phyloP scores from a whole-genome alignment of 1,140 invertebrate species.

The Brachystomella parvula region DNA sequence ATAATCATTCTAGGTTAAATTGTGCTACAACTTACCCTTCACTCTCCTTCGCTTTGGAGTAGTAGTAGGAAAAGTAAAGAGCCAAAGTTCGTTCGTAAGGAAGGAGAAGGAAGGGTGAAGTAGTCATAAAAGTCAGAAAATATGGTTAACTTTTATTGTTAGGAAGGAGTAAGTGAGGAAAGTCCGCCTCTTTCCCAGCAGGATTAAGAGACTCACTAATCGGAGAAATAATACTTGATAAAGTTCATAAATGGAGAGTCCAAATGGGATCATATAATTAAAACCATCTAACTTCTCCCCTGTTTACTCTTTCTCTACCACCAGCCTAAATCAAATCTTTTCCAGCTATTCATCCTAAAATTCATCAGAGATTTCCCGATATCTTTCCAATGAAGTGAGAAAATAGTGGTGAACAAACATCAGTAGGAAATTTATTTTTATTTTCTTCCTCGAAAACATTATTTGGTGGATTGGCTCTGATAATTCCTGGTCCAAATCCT shows the following conservation, averaged over 20 bases:
- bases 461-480: neutral
- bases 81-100: neutral
- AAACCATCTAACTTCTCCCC: neutral
- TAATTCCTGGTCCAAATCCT: too few relatives aligned
- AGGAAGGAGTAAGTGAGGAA: neutral
- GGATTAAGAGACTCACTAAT: constrained; percentile 8
- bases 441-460: neutral
- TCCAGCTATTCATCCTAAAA: neutral
- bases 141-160: neutral
- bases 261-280: constrained; percentile 7
- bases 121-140: neutral
- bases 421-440: neutral
- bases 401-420: neutral
- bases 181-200: neutral
- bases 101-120: neutral
- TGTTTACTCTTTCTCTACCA: neutral
- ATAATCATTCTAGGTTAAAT: too few relatives aligned
- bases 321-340: neutral
- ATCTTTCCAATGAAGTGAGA: neutral
- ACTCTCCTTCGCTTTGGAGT: neutral
- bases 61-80: neutral
- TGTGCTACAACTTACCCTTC: neutral
- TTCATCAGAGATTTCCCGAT: neutral
- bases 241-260: neutral
- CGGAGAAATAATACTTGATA: constrained; percentile 7